Conservation (phyloP, 1,140 invertebrate genomes). For the Apis dorsata region DNA sequence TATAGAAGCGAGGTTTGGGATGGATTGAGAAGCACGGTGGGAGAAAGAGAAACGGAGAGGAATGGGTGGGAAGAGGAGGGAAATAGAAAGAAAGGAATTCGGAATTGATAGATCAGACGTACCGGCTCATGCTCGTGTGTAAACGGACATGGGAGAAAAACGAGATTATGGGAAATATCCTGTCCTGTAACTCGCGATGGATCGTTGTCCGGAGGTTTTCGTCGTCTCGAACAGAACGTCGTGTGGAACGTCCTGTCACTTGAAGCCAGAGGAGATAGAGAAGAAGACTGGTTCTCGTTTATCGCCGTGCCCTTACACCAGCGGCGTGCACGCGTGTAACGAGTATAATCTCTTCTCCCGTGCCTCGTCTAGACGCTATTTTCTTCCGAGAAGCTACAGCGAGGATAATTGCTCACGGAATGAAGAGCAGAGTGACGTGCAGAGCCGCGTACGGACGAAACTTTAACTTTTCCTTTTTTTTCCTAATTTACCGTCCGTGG, state of each 20-base stretch:
- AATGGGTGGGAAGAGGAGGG: not conserved
- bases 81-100: slow-evolving; percentile 39
- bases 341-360: slow-evolving; percentile 23
- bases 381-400: slow-evolving; percentile 39
- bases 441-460: slow-evolving; percentile 11
- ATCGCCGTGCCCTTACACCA: slow-evolving; percentile 35
- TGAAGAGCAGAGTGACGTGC: slow-evolving; percentile 38
- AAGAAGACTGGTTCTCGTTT: slow-evolving; percentile 54
- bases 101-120: slow-evolving; percentile 72
- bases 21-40: slow-evolving; percentile 31
- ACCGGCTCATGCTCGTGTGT: slow-evolving; percentile 57
- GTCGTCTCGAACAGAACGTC: slow-evolving; percentile 24
- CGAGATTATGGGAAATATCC: slow-evolving; percentile 62
- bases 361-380: slow-evolving; percentile 25
- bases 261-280: slow-evolving; percentile 38
- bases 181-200: slow-evolving; percentile 38
- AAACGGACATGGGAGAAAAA: slow-evolving; percentile 61
- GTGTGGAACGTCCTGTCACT: slow-evolving; percentile 36
- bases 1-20: slow-evolving; percentile 58
- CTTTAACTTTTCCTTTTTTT: slow-evolving; percentile 22
- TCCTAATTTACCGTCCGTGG: not conserved
- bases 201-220: not conserved
- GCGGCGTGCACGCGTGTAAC: not conserved
- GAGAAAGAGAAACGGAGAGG: not conserved
- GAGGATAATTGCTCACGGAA: slow-evolving; percentile 40